phyloP scores from a whole-genome alignment of 2,113 vertebrate genomes.

The Pollachius pollachius region DNA sequence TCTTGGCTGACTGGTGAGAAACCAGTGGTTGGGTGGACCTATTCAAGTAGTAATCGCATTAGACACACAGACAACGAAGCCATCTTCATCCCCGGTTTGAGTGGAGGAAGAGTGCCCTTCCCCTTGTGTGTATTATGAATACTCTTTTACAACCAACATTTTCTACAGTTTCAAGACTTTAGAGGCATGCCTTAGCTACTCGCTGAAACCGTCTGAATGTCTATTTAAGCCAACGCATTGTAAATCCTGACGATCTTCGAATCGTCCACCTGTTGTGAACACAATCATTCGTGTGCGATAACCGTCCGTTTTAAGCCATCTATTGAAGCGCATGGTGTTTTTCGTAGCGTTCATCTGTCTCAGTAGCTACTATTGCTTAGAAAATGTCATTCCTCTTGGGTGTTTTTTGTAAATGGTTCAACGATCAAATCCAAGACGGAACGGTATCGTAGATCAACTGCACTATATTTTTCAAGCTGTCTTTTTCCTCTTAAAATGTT shows the following conservation, averaged over 20 bases:
- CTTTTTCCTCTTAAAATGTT: conserved; percentile 24
- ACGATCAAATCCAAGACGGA: conserved; percentile 5
- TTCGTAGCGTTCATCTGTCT: conserved; percentile 21
- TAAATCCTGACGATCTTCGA: conserved; percentile 19
- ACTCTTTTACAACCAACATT: no score
- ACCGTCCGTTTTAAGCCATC: conserved; percentile 11
- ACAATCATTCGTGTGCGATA: background rate
- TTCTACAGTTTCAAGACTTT: background rate
- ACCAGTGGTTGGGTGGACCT: no score
- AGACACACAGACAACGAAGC: no score
- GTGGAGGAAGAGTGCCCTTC: no score
- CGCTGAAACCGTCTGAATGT: background rate
- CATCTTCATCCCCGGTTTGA: no score
- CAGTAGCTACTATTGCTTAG: background rate
- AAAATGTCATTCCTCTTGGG: background rate
- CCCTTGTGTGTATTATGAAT: no score
- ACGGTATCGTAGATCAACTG: conserved; percentile 7
- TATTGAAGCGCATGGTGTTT: conserved; percentile 22
- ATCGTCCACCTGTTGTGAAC: conserved; percentile 22
- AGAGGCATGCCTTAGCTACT: conserved; percentile 43
- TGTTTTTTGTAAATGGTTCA: conserved; percentile 20
- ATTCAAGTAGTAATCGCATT: no score
- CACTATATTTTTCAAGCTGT: conserved; percentile 18
- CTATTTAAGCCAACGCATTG: background rate
- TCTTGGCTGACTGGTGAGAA: no score